phyloP scores from a whole-genome alignment of 2,113 vertebrate species.

The Aplodontia rufa region DNA sequence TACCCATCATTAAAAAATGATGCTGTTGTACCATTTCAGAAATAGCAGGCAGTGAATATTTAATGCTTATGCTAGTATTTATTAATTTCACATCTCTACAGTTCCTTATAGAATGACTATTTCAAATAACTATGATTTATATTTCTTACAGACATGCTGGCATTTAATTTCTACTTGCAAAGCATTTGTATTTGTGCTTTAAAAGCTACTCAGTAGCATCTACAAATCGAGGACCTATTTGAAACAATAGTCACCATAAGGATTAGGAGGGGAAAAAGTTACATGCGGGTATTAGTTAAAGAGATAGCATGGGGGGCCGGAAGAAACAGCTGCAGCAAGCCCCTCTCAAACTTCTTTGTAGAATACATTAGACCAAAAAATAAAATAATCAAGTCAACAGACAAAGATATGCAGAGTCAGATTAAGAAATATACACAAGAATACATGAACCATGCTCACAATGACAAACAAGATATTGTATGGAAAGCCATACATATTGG shows the following conservation, averaged over 20 bases:
- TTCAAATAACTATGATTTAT: conserved; percentile 37
- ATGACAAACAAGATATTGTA: background rate
- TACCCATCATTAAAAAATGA: conserved; percentile 78
- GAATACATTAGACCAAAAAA: conserved; percentile 45
- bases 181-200: conserved; percentile 61
- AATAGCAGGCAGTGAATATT: conserved; percentile 52
- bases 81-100: conserved; percentile 47
- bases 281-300: background rate
- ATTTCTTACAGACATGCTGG: conserved; percentile 40
- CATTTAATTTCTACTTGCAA: conserved; percentile 38
- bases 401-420: background rate
- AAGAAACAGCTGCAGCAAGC: background rate
- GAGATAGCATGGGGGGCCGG: background rate
- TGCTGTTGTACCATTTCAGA: conserved; percentile 58
- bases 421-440: background rate
- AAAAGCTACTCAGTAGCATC: conserved; percentile 15
- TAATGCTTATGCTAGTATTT: conserved; percentile 55
- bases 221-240: conserved; percentile 44
- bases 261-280: conserved; percentile 26
- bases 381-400: conserved; percentile 30
- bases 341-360: background rate
- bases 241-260: conserved; percentile 69
- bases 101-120: conserved; percentile 3
- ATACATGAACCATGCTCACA: background rate
- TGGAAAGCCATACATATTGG: background rate